phyloP scores from a whole-genome alignment of 2,888 invertebrate species.

The Drosophila lutescens region DNA sequence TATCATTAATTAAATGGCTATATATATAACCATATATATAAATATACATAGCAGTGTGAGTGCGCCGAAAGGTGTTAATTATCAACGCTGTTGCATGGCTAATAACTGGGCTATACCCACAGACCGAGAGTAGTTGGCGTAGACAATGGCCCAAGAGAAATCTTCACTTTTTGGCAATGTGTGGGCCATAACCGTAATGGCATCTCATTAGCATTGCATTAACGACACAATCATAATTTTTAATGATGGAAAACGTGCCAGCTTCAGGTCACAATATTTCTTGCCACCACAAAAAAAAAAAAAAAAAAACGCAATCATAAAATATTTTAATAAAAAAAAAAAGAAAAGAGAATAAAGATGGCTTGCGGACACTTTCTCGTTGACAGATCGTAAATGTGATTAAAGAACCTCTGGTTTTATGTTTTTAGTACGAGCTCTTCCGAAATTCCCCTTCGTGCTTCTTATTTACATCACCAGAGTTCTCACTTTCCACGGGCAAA shows the following conservation, averaged over 20 bases:
- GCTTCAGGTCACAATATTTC: conserved; percentile 31
- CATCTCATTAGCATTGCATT: conserved; percentile 63
- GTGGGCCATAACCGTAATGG: conserved; percentile 58
- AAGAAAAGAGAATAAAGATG: conserved; percentile 25
- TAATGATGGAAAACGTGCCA: conserved; percentile 73
- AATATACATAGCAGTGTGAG: neutral
- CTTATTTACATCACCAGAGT: conserved; percentile 23
- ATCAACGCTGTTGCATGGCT: conserved; percentile 51
- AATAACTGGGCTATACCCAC: conserved; percentile 68
- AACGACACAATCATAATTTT: conserved; percentile 67
- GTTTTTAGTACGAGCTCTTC: neutral
- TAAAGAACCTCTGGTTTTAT: conserved; percentile 29
- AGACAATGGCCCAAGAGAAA: conserved; percentile 48
- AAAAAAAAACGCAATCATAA: conserved; percentile 14
- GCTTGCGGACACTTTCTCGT: conserved; percentile 20
- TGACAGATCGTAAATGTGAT: conserved; percentile 18
- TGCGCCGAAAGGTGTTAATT: conserved; percentile 64
- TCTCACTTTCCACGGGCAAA: conserved; percentile 66
- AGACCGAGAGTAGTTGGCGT: conserved; percentile 8
- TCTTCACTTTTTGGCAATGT: conserved; percentile 43
- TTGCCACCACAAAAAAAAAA: conserved; percentile 1
- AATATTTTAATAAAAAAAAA: conserved; percentile 40
- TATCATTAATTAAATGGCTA: conserved; percentile 55
- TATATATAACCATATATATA: conserved; percentile 16
- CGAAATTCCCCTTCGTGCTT: neutral